Base-by-base conservation (phyloP, 2,113 vertebrate genomes). In the Toxotes jaculatrix region DNA sequence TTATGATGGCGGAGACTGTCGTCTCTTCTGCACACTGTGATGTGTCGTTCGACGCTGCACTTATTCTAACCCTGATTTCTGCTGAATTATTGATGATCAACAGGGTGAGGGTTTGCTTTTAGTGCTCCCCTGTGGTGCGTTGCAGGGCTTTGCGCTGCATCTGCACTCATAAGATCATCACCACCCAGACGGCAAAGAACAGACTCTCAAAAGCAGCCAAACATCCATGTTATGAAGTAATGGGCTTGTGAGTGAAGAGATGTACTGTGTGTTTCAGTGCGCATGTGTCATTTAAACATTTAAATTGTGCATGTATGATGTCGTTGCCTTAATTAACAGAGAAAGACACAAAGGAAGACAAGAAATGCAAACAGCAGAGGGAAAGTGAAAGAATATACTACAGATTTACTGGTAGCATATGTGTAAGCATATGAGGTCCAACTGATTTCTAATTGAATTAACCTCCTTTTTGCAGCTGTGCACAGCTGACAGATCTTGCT, bases 1-100 rank as follows among this genome's bases (percentile, higher is more conserved):
- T 97, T 93, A 96, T 96, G 96, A 95, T 80, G 92, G 38, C 16
- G 73, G 92, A 95, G 95, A 90, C 92, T 83, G 92, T 91, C 87
- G 93, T 51, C 88, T 80, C 93, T 90, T 90, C 53, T 11, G 70
- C 93, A 91, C 84, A 77, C 92, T 93, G 84, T 88, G 90, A 95
- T 94, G 88, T 59, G 94, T 92, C 80, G 38, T 91, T 94, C 85
- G 92, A 89, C 90, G 80, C 0, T 96, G 96, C 95, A 97, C 97
- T 97, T 94, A 91, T 93, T 95, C 93, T 96, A 96, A 98, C 97
- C 96, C 95, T 94, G 94, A 91, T 95, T 97, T 95, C 93, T 93
- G 70, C 90, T 98, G 95, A 96, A 97, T 97, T 96, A 97, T 98
- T 96, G 86, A 97, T 96, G 94, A 95, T 88, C 80, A 91, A 96